These are phyloP conservation scores for Xiphophorus couchianus DNA, from an alignment of 2,113 vertebrate genomes.

Conservation along the genomic window DNA sequence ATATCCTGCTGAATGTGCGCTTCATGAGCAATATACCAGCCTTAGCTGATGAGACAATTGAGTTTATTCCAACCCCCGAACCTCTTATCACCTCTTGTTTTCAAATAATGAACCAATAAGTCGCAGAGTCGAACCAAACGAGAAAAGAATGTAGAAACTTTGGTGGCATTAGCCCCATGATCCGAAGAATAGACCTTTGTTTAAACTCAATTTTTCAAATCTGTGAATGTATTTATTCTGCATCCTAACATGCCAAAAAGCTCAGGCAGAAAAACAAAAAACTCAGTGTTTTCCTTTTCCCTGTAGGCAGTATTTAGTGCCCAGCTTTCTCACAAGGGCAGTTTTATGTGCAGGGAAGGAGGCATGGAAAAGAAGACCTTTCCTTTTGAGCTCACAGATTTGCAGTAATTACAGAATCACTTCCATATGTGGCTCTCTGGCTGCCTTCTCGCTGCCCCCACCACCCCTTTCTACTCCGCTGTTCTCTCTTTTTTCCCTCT, in stretches of 20 bases:
- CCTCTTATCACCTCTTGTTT: slow-evolving; percentile 24
- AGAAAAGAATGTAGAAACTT: slow-evolving; percentile 34
- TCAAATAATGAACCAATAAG: slow-evolving; percentile 37
- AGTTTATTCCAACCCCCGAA: slow-evolving; percentile 46
- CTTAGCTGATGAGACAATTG: slow-evolving; percentile 53
- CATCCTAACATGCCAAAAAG: slow-evolving; percentile 29
- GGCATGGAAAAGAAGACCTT: slow-evolving; percentile 82
- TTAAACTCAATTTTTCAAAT: slow-evolving; percentile 11
- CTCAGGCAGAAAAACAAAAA: slow-evolving; percentile 38
- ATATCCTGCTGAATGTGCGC: slow-evolving; percentile 54
- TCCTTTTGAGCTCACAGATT: slow-evolving; percentile 84
- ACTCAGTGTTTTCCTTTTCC: slow-evolving; percentile 38
- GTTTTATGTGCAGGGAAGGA: slow-evolving; percentile 80
- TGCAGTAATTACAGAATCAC: slow-evolving; percentile 86
- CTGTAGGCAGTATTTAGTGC: slow-evolving; percentile 62
- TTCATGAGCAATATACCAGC: slow-evolving; percentile 60
- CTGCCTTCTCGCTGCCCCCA: slow-evolving; percentile 76
- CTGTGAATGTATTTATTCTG: slow-evolving; percentile 31
- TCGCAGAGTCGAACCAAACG: slow-evolving; percentile 28
- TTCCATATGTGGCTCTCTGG: slow-evolving; percentile 85
- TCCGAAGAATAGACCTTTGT: slow-evolving; percentile 22
- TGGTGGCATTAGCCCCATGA: slow-evolving; percentile 32
- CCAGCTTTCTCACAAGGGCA: slow-evolving; percentile 76
- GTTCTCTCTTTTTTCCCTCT: slow-evolving; percentile 41
- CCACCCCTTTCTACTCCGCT: slow-evolving; percentile 63